Evolutionary conservation across 1,140 invertebrate species (phyloP).

Genomic region (Drosophila burlai): DNA sequence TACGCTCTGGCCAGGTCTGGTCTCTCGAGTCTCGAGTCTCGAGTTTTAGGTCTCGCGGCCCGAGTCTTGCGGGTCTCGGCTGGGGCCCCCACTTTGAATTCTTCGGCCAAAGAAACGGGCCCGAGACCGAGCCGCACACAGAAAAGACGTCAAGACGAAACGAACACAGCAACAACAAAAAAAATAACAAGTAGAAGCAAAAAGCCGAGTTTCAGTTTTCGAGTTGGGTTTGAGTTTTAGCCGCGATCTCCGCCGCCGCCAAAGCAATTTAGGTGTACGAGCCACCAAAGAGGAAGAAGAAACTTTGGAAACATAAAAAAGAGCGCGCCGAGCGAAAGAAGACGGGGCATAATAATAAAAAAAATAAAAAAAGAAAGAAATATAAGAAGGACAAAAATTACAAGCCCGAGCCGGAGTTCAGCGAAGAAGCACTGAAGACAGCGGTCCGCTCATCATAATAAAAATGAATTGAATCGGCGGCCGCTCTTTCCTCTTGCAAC

Average conservation of each 20-base stretch:
- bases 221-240: conserved; percentile 53
- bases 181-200: conserved; percentile 41
- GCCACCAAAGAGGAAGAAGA: conserved; percentile 78
- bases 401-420: conserved; percentile 57
- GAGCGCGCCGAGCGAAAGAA: conserved; percentile 38
- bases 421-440: conserved; percentile 41
- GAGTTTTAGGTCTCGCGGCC: conserved; percentile 21
- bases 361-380: conserved; percentile 11
- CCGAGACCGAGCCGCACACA: conserved; percentile 19
- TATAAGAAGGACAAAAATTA: conserved; percentile 63
- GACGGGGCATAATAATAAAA: conserved; percentile 31
- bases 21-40: conserved; percentile 15
- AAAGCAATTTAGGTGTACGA: conserved; percentile 80
- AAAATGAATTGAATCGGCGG: conserved; percentile 76
- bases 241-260: conserved; percentile 67
- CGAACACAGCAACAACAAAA: conserved; percentile 10
- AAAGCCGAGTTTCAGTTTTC: conserved; percentile 77
- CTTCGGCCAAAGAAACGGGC: conserved; percentile 52
- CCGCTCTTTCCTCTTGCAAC: conserved; percentile 14
- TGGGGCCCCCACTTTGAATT: conserved; percentile 72
- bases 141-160: conserved; percentile 25
- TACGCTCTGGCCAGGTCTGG: conserved; percentile 13
- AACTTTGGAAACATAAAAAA: conserved; percentile 77
- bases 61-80: conserved; percentile 34
- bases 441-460: conserved; percentile 74